Conservation (phyloP, 2,888 invertebrate genomes). For the Erynnis tages region DNA sequence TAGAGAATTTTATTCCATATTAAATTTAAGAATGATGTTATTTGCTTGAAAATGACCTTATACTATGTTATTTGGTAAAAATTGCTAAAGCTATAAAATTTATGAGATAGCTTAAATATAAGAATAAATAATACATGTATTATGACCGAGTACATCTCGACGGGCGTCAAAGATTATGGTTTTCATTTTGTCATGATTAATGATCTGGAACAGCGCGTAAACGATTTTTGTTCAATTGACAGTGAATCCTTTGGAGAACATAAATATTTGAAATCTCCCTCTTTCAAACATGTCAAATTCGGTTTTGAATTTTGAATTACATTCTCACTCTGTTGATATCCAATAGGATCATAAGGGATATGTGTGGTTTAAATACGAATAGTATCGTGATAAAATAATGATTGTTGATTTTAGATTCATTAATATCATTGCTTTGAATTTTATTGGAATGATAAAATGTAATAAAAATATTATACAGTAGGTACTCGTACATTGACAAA, state of each 20-base stretch:
- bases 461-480: no score
- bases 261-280: conserved; percentile 59
- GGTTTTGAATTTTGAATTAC: conserved; percentile 24
- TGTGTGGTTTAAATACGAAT: not conserved
- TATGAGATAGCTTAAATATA: not conserved
- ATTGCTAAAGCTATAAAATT: no score
- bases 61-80: no score
- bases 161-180: conserved; percentile 18
- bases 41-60: no score
- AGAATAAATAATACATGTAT: not conserved
- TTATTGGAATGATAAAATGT: not conserved
- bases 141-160: no score
- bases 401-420: conserved; percentile 47
- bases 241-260: conserved; percentile 55
- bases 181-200: conserved; percentile 58
- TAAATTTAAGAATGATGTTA: no score
- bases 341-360: conserved; percentile 42
- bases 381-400: conserved; percentile 46
- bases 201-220: conserved; percentile 60
- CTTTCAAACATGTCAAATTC: conserved; percentile 53
- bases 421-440: conserved; percentile 6
- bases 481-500: no score
- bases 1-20: no score
- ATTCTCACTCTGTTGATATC: conserved; percentile 52
- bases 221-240: conserved; percentile 69